Base-by-base conservation (phyloP, 2,888 invertebrate genomes). In the Caenorhabditis sp. region DNA sequence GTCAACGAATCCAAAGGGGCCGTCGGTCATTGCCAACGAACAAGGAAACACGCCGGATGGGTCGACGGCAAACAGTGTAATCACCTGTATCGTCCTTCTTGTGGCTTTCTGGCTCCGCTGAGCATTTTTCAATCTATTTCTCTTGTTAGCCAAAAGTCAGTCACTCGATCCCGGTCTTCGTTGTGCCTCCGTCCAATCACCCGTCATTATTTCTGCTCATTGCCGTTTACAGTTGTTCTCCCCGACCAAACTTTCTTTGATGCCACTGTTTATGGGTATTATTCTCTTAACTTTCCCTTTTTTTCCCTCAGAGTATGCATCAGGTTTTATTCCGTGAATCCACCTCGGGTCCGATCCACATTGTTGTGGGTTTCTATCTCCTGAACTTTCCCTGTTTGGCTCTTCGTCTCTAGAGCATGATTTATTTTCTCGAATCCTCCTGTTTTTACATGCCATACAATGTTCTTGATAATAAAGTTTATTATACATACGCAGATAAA, bases 261-360 rank as follows among this genome's bases (percentile, higher is more conserved):
- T 37, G 70, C 70, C 70, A 53, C 58, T 11, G 45, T 59, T 43
- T 59, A 70, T 70, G 70, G 70, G 70, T 70, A 70, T 26, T 17
- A 2, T n/a, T 22, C 9, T 26, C 37, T 26, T 45, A n/a, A n/a
- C n/a, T n/a, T n/a, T n/a, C n/a, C n/a, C n/a, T n/a, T 59, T 35
- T 9, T 53, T 17, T 35, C 30, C 52, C 59, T 59, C 59, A 15
- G 27, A 52, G 48, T 55, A 41, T 53, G 26, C 27, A 70, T 70
- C 70, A 70, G 70, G 70, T 70, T 59, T 59, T 26, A 9, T 48
- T 39, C 15, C 32, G 59, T 53, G 59, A 70, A 70, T 70, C 70
- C 30, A 32, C 26, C 45, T 70, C 70, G 70, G 70, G 70, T 68
- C 43, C 8, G 68, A 58, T 70, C 59, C 70, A 26, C 53, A 46